phyloP scores from a whole-genome alignment of 1,140 invertebrate genomes.

The Homarus americanus region DNA sequence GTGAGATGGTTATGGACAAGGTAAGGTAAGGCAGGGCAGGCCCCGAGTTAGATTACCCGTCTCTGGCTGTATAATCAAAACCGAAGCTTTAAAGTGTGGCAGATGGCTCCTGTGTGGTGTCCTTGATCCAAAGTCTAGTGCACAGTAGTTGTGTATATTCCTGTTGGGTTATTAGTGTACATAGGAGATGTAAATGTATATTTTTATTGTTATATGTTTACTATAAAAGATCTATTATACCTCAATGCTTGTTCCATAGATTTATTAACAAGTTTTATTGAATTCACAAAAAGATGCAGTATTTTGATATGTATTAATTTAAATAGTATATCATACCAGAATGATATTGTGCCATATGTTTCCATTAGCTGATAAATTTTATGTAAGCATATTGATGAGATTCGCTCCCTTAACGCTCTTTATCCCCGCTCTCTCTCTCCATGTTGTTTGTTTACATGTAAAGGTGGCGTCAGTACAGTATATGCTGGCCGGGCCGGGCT shows the following conservation, averaged over 20 bases:
- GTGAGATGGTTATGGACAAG: too few relatives aligned
- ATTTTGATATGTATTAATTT: conserved; percentile 48
- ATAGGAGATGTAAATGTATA: conserved; percentile 46
- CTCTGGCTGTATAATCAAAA: background rate
- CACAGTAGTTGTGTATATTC: conserved; percentile 22
- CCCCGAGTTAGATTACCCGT: background rate
- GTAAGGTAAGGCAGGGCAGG: too few relatives aligned
- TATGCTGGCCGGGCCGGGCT: background rate
- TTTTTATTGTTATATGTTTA: conserved; percentile 58
- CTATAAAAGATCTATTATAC: conserved; percentile 48
- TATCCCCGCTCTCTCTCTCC: background rate
- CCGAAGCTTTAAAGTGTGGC: background rate
- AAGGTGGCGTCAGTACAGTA: background rate
- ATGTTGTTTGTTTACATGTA: background rate
- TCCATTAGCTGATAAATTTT: conserved; percentile 23
- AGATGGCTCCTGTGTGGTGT: background rate
- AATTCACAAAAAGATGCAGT: conserved; percentile 52
- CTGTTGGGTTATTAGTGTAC: conserved; percentile 38
- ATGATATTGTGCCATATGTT: conserved; percentile 43
- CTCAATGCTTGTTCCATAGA: conserved; percentile 50
- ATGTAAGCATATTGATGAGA: conserved; percentile 35
- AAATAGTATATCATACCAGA: conserved; percentile 14
- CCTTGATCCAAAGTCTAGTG: background rate
- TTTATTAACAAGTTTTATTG: conserved; percentile 46
- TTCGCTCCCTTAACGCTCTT: background rate